phyloP scores from a whole-genome alignment of 2,888 invertebrate genomes.

The Hybos culiciformis region DNA sequence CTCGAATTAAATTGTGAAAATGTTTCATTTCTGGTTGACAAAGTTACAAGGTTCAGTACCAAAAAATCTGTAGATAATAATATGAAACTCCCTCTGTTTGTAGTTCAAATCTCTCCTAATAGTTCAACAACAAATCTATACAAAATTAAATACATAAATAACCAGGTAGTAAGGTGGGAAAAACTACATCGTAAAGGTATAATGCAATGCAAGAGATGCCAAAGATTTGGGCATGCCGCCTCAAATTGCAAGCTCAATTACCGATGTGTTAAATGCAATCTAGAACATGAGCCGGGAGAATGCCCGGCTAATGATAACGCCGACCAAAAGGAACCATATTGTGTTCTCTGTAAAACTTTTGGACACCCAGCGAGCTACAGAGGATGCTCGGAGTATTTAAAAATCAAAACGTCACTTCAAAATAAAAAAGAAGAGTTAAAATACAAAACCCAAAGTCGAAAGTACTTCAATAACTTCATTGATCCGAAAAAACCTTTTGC shows the following conservation, averaged over 20 bases:
- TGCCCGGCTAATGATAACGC: not conserved
- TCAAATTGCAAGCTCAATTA: constrained; percentile 1
- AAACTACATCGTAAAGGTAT: not conserved
- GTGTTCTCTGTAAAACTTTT: constrained; percentile 1
- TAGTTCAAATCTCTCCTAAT: too few relatives aligned
- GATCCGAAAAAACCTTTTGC: not conserved
- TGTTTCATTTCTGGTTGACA: too few relatives aligned
- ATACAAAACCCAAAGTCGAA: not conserved
- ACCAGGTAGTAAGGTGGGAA: not conserved
- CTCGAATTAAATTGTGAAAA: too few relatives aligned
- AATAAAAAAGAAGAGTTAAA: not conserved
- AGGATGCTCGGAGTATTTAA: constrained; percentile 1
- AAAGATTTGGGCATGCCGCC: constrained; percentile 5
- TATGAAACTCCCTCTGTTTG: too few relatives aligned
- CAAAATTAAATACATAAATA: too few relatives aligned
- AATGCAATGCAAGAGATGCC: constrained; percentile 4
- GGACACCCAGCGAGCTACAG: constrained; percentile 5
- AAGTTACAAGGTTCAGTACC: too few relatives aligned
- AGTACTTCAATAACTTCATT: not conserved
- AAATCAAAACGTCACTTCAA: not conserved
- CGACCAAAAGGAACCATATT: not conserved
- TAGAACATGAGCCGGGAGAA: constrained; percentile 1
- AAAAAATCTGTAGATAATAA: too few relatives aligned
- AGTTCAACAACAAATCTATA: too few relatives aligned
- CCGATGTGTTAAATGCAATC: constrained; percentile 4